Conservation (phyloP, 2,113 vertebrate genomes). For the Laticauda laticaudata region DNA sequence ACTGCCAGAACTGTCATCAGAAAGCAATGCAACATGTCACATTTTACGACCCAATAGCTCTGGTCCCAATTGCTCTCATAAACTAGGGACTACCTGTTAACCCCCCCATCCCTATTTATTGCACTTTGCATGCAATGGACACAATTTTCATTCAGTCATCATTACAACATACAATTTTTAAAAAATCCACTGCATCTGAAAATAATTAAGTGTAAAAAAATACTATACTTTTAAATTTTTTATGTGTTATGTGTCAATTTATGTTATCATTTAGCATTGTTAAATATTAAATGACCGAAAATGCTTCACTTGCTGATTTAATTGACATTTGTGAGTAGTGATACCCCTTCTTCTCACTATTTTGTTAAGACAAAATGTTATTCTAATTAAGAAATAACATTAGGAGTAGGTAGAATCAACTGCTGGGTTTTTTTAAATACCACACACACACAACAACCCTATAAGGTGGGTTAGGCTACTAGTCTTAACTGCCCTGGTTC, state of each 20-base stretch:
- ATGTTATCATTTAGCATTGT: neutral
- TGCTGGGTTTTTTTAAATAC: neutral
- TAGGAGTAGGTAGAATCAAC: conserved; percentile 11
- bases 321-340: neutral
- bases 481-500: neutral
- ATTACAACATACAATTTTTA: neutral
- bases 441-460: neutral
- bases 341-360: neutral
- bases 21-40: neutral
- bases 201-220: neutral
- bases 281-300: neutral
- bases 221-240: no score
- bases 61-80: neutral
- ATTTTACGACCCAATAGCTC: neutral
- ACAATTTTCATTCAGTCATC: neutral
- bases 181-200: neutral
- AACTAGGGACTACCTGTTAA: neutral
- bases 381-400: neutral
- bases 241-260: neutral
- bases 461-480: conserved; percentile 2
- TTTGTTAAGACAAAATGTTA: neutral
- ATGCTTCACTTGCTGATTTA: neutral
- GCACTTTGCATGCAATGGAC: neutral
- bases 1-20: neutral
- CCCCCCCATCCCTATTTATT: neutral